Evolutionary conservation across 2,113 vertebrate species (phyloP).

Genomic region (Crotalus tigris): DNA sequence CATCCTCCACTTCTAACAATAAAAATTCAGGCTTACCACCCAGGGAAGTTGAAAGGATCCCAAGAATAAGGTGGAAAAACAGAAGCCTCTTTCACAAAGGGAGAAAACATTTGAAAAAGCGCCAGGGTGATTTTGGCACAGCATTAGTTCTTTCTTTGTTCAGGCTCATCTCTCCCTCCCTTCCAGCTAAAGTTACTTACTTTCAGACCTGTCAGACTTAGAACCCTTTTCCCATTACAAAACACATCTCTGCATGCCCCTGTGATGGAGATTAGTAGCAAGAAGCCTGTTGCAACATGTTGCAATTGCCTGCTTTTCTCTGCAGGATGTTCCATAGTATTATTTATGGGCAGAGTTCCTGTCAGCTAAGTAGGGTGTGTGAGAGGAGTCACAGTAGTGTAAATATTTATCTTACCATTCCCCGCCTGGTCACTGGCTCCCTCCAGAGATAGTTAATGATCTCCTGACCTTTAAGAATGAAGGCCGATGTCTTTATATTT

Average conservation of each 20-base stretch:
- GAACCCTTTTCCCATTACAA: neutral
- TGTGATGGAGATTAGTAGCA: conserved; percentile 12
- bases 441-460: conserved; percentile 14
- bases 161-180: conserved; percentile 9
- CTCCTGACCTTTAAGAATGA: conserved; percentile 17
- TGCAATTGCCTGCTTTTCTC: conserved; percentile 11
- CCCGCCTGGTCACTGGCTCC: neutral
- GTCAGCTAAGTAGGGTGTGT: neutral
- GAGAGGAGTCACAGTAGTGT: conserved; percentile 11
- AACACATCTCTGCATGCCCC: conserved; percentile 13
- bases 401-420: conserved; percentile 23
- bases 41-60: neutral
- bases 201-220: neutral
- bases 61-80: neutral
- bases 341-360: conserved; percentile 29
- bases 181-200: neutral
- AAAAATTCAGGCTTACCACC: neutral
- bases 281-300: conserved; percentile 25
- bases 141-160: conserved; percentile 5
- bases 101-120: neutral
- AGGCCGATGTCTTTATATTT: neutral
- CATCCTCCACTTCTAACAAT: neutral
- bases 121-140: neutral
- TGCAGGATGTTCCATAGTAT: conserved; percentile 5
- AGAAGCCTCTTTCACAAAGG: neutral